Evolutionary conservation across 2,888 invertebrate genomes (phyloP), one percentile per base, ranked within the genome.

Genomic region (Cantharis flavilabris): DNA sequence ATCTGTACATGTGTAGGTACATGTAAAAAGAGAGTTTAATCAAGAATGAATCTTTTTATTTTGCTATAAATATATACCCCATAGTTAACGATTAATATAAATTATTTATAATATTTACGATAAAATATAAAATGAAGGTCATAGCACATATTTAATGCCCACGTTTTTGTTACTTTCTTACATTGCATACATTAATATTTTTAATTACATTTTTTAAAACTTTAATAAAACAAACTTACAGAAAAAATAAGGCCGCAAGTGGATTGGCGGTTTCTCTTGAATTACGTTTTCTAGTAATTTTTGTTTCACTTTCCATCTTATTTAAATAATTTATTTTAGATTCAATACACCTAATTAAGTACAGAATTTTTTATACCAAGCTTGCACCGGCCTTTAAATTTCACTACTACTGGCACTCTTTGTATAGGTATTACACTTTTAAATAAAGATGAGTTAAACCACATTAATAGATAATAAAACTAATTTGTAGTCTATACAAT

Each of bases 181-280:
- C 7, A 18, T 16, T 18, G 4, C 14, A 65, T 20, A 65, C 7
- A 26, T 26, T 26, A 26, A 9, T 9, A 26, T 26, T 7, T 26
- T 26, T 26, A 26, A 26, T 26, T 26, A 9, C 9, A 26, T 5
- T 26, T 26, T 9, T 9, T 26, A 9, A 26, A 26, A 26, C 26
- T 26, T 26, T 0, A 26, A 26, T 7, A n/a, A 33, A 33, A 13
- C 3, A 20, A 3, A 80, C 80, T 80, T 76, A 80, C 80, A 76
- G 70, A 70, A 80, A 80, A 20, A 77, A 79, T n/a, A 79, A 62
- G 3, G 76, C 73, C 7, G 77, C 76, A n/a, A 80, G 71, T 67
- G 77, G 74, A 28, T 78, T 79, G 14, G 79, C 77, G 20, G 71
- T 76, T 73, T 80, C 80, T 65, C 76, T 71, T n/a, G 79, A 77